Evolutionary conservation across 2,888 invertebrate species (phyloP), one percentile per base, ranked within the genome.

Genomic region (Drosophila limbata): DNA sequence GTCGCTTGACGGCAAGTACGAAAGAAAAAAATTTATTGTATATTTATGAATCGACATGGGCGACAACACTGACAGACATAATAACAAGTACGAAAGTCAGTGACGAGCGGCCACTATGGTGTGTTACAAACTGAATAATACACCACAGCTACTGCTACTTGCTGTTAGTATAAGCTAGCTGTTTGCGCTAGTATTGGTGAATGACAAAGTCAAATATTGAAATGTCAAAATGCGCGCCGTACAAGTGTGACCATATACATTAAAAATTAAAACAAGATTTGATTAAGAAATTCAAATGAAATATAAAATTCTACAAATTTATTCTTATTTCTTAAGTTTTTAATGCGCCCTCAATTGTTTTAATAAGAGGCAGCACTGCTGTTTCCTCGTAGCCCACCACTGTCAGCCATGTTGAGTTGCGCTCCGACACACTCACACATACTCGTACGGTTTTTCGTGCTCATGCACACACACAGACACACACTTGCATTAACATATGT

Each of bases 361-460:
- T 13, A 53, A 44, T 40, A 31, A 55, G 53, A 61, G 62, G 56
- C 73, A 69, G 45, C 75, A 69, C 65, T 69, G 61, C 60, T 61
- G 56, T 57, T 75, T 42, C 44, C 21, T 59, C n/a, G 59, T 33
- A 74, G 78, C 52, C 64, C 84, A 82, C 84, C 81, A 81, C 64
- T 83, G 88, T 87, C 83, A 83, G 83, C 83, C 88, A 83, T 83
- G 83, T 83, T 83, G 88, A 83, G 85, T 83, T 83, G 77, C 82
- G 88, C 82, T 82, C 76, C 84, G 76, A 81, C 81, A 87, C 84
- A 82, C 79, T 13, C 44, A 10, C 42, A 19, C 10, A 40, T 66
- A 73, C 52, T 65, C 48, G 35, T 48, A 69, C 45, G 42, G 28
- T 52, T 31, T 25, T 21, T 45, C 51, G 31, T 28, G 39, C 62